These are phyloP conservation scores for Chloroclysta siterata DNA, from an alignment of 2,888 invertebrate genomes.

Conservation along the genomic window DNA sequence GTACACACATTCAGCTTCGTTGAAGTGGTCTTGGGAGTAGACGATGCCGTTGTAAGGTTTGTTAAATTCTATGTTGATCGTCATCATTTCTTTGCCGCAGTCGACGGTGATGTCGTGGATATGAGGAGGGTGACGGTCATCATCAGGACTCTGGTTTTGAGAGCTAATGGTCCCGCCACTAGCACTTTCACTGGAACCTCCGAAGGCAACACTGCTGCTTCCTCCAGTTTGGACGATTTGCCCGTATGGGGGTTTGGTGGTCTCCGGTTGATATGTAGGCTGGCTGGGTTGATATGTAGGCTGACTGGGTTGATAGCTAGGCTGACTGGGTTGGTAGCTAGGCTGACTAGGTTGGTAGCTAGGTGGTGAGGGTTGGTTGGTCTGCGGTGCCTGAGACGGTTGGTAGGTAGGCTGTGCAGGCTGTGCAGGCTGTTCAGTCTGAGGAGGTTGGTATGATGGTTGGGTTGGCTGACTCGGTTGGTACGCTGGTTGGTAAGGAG, in stretches of 20 bases:
- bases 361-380: conserved; percentile 53
- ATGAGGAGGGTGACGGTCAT: conserved; percentile 89
- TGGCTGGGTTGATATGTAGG: conserved; percentile 46
- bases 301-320: conserved; percentile 48
- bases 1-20: conserved; percentile 89
- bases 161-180: conserved; percentile 40
- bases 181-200: conserved; percentile 15
- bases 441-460: conserved; percentile 44
- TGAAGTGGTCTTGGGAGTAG: conserved; percentile 91
- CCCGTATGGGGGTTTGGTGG: conserved; percentile 43
- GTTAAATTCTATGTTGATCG: conserved; percentile 91
- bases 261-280: conserved; percentile 38
- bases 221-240: conserved; percentile 25
- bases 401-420: conserved; percentile 45
- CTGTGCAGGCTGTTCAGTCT: conserved; percentile 51
- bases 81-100: conserved; percentile 93
- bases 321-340: conserved; percentile 47
- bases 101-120: conserved; percentile 90
- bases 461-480: too few relatives aligned
- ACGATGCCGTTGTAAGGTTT: conserved; percentile 91
- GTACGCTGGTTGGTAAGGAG: conserved; percentile 45
- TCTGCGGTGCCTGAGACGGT: conserved; percentile 46
- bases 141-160: conserved; percentile 65
- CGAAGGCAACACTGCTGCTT: conserved; percentile 2
- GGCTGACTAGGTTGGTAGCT: conserved; percentile 47